Percentiles rank a stretch among this genome's conserved stretches.
These are phyloP conservation scores for Phyllopteryx taeniolatus DNA, from an alignment of 2,113 vertebrate species.

Conservation along the genomic window DNA sequence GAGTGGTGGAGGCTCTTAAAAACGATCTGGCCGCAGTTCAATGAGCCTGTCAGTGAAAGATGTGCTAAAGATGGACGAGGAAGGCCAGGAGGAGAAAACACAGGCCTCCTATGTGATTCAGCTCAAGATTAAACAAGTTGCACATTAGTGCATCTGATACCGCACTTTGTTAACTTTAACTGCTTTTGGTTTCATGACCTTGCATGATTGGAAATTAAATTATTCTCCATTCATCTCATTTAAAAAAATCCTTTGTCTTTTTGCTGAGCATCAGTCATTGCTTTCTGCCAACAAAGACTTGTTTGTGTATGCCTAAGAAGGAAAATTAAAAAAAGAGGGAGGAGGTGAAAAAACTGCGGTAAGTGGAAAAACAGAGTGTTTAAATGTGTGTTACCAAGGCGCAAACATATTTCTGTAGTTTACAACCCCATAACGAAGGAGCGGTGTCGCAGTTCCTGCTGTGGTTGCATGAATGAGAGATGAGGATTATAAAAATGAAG, in stretches of 20 bases:
- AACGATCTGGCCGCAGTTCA: slow-evolving; percentile 3
- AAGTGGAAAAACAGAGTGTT: slow-evolving; percentile 40
- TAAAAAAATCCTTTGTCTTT: background rate
- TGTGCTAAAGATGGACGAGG: background rate
- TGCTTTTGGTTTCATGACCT: background rate
- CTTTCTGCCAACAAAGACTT: slow-evolving; percentile 34
- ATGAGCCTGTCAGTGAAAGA: background rate
- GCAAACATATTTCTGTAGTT: slow-evolving; percentile 42
- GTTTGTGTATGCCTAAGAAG: slow-evolving; percentile 44
- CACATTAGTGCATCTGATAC: background rate
- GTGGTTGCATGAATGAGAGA: slow-evolving; percentile 25
- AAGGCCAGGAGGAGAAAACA: background rate
- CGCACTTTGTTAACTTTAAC: background rate
- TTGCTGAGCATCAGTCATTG: slow-evolving; percentile 1
- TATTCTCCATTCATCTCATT: background rate
- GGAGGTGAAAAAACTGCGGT: background rate
- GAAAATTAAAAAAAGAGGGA: slow-evolving; percentile 1
- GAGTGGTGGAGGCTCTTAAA: background rate
- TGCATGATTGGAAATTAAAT: background rate
- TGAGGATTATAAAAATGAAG: slow-evolving; percentile 25
- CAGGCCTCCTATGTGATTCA: background rate
- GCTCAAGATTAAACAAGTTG: background rate
- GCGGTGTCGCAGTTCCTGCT: slow-evolving; percentile 44
- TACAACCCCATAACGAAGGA: slow-evolving; percentile 47
- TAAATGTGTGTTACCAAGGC: slow-evolving; percentile 44